phyloP scores from a whole-genome alignment of 2,888 invertebrate species.

The Gastracanthus pulcherrimus region DNA sequence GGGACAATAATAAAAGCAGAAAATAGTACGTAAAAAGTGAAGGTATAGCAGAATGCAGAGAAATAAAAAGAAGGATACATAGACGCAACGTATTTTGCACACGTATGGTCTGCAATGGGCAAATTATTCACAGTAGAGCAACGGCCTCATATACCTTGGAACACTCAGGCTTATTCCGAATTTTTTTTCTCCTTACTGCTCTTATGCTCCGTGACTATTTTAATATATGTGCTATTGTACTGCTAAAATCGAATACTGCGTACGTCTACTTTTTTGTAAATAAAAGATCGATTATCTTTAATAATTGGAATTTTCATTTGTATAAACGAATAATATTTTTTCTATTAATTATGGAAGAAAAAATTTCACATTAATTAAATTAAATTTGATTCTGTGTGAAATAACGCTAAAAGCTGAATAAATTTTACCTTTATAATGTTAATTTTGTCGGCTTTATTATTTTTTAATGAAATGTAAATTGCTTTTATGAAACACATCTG shows the following conservation, averaged over 20 bases:
- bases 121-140: slow-evolving; percentile 44
- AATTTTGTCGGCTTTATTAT: too few relatives aligned
- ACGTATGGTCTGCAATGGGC: slow-evolving; percentile 43
- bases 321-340: too few relatives aligned
- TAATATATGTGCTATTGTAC: slow-evolving; percentile 29
- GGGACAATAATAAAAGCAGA: slow-evolving; percentile 29
- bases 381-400: too few relatives aligned
- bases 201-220: slow-evolving; percentile 32
- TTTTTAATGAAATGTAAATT: too few relatives aligned
- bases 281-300: neutral
- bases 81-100: slow-evolving; percentile 40
- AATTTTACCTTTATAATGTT: too few relatives aligned
- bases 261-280: neutral
- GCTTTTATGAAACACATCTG: too few relatives aligned
- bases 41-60: neutral
- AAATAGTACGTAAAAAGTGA: slow-evolving; percentile 26
- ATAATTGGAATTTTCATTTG: too few relatives aligned
- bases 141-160: slow-evolving; percentile 34
- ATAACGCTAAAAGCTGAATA: too few relatives aligned
- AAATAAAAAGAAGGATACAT: neutral
- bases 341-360: too few relatives aligned
- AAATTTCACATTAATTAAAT: too few relatives aligned
- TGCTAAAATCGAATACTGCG: slow-evolving; percentile 9
- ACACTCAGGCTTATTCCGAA: slow-evolving; percentile 23
- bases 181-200: slow-evolving; percentile 14